Evolutionary conservation across 2,797 vertebrate species (phyloP).

Genomic region (Nothura maculosa): DNA sequence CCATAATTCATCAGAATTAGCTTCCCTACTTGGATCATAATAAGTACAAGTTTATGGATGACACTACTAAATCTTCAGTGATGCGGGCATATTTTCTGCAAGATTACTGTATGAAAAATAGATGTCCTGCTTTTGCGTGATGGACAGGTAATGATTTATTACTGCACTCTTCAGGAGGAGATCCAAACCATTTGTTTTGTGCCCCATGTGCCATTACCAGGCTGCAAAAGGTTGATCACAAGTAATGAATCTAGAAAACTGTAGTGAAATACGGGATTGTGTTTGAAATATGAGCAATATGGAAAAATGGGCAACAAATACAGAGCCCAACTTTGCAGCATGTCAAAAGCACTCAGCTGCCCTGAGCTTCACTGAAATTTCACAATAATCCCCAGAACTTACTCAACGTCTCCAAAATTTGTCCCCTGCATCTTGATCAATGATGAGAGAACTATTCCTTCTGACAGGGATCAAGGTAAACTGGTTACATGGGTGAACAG

Average conservation of each 20-base stretch:
- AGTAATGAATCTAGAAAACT: not conserved
- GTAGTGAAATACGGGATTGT: not conserved
- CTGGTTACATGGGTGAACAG: not conserved
- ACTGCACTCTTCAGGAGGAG: not conserved
- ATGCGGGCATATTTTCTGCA: not conserved
- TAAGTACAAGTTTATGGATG: not conserved
- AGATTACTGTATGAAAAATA: not conserved
- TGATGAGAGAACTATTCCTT: not conserved
- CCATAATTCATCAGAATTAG: not conserved
- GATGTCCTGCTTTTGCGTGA: not conserved
- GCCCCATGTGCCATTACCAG: not conserved
- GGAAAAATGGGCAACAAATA: not conserved
- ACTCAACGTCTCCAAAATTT: not conserved
- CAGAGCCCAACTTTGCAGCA: not conserved
- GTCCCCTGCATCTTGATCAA: not conserved
- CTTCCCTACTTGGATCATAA: not conserved
- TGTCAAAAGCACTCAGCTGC: not conserved
- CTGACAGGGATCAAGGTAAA: not conserved
- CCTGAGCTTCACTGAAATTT: not conserved
- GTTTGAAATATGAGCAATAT: no score
- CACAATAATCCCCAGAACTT: not conserved
- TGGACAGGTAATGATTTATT: constrained; percentile 27
- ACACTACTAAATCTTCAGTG: not conserved
- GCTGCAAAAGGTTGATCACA: constrained; percentile 22
- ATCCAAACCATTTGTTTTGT: not conserved